A percentile compares a stretch with the other conserved stretches of the same genome.
These are phyloP conservation scores for Chironomus riparius DNA, from an alignment of 2,888 invertebrate genomes.

Conservation along the genomic window DNA sequence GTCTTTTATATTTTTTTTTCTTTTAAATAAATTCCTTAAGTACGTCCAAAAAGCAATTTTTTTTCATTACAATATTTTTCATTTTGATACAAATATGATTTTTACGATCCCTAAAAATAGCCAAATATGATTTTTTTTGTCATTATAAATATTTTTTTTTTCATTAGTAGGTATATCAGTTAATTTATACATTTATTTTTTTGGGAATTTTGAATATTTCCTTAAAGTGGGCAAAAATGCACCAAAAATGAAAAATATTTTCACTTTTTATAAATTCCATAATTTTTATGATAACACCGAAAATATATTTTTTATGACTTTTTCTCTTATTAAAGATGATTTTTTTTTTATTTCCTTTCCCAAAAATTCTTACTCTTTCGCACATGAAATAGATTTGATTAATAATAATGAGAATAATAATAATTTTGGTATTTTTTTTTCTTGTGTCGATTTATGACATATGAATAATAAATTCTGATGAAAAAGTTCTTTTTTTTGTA, in stretches of 20 bases:
- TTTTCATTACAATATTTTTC: not conserved
- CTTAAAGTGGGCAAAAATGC: not conserved
- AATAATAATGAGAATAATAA: too few relatives aligned
- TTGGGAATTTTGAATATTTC: not conserved
- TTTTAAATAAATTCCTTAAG: not conserved
- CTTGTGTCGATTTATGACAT: too few relatives aligned
- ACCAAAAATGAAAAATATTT: not conserved
- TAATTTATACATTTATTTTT: not conserved
- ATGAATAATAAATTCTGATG: too few relatives aligned
- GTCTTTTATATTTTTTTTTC: not conserved
- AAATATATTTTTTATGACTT: conserved; percentile 3
- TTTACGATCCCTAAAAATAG: conserved; percentile 4
- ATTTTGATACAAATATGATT: not conserved
- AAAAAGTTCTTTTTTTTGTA: too few relatives aligned
- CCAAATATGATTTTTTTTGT: not conserved
- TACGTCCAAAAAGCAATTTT: not conserved
- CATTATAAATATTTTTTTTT: not conserved
- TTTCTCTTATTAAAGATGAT: not conserved
- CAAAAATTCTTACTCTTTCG: too few relatives aligned
- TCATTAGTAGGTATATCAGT: not conserved
- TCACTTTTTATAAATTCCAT: not conserved
- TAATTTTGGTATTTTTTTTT: too few relatives aligned
- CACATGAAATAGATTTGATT: too few relatives aligned
- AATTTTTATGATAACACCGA: conserved; percentile 8
- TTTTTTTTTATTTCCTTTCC: not conserved